Conservation (phyloP, 2,888 invertebrate species). For the Cyaniris semiargus region DNA sequence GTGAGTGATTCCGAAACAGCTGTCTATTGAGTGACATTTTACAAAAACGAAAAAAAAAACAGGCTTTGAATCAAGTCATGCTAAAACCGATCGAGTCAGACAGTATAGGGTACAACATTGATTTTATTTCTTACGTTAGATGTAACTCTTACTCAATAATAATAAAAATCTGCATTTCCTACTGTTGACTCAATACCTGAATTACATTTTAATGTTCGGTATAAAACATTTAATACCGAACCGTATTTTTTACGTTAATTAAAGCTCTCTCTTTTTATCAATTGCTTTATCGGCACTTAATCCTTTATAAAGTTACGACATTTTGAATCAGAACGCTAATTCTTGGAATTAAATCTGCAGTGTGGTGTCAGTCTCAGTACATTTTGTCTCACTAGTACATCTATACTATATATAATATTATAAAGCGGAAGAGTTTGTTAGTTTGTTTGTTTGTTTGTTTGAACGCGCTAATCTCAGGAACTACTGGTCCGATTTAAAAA, state of each 20-base stretch:
- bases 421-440: too few relatives aligned
- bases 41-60: too few relatives aligned
- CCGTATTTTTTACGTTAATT: conserved; percentile 8
- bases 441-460: too few relatives aligned
- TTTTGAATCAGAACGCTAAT: not conserved
- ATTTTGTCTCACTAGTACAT: too few relatives aligned
- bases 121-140: not conserved
- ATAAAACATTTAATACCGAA: conserved; percentile 7
- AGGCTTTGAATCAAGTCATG: too few relatives aligned
- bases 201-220: conserved; percentile 1
- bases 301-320: not conserved
- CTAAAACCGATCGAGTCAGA: not conserved
- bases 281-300: conserved; percentile 9
- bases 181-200: not conserved
- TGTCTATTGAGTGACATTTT: too few relatives aligned
- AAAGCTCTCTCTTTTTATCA: conserved; percentile 17
- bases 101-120: not conserved
- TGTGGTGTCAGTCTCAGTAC: too few relatives aligned
- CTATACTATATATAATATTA: too few relatives aligned
- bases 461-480: too few relatives aligned
- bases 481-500: too few relatives aligned
- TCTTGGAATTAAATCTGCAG: not conserved
- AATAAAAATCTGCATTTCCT: not conserved
- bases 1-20: too few relatives aligned
- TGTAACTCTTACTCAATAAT: not conserved